Percentiles rank a stretch among this genome's conserved stretches.
Conservation (phyloP, 2,113 vertebrate species). For the Vireo altiloquus region DNA sequence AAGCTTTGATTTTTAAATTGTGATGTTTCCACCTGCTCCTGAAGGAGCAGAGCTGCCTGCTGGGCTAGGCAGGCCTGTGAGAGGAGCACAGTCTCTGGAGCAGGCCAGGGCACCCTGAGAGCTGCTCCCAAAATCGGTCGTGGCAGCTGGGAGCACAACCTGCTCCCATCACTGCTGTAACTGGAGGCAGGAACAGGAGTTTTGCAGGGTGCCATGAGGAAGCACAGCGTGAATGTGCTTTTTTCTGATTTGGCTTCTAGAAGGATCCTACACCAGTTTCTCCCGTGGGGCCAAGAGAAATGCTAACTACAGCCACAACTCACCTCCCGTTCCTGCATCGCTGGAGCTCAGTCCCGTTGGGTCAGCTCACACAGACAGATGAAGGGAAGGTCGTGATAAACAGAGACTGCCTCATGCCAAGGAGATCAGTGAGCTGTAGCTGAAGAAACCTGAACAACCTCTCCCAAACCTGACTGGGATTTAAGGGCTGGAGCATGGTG, state of each 20-base stretch:
- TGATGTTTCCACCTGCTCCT: slow-evolving; percentile 20
- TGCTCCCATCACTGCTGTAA: neutral
- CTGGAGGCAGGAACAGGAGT: neutral
- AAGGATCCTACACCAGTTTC: neutral
- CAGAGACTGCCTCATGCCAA: neutral
- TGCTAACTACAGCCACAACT: neutral
- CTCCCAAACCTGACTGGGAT: neutral
- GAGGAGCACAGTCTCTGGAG: neutral
- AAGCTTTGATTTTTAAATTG: slow-evolving; percentile 21
- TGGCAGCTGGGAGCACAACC: neutral
- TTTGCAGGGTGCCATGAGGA: fast-evolving
- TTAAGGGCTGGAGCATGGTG: neutral
- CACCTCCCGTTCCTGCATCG: neutral
- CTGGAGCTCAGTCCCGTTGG: neutral
- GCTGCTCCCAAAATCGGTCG: neutral
- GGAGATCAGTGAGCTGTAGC: neutral
- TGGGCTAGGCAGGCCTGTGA: neutral
- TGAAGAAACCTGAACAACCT: neutral
- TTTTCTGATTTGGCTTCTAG: neutral
- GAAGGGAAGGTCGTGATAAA: neutral
- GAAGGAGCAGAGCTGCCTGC: slow-evolving; percentile 11
- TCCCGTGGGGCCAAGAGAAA: neutral
- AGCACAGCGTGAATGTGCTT: neutral
- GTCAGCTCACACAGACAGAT: neutral
- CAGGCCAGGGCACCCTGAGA: neutral